Evolutionary conservation across 2,888 invertebrate genomes (phyloP).

Genomic region (Metallyticus violacea): DNA sequence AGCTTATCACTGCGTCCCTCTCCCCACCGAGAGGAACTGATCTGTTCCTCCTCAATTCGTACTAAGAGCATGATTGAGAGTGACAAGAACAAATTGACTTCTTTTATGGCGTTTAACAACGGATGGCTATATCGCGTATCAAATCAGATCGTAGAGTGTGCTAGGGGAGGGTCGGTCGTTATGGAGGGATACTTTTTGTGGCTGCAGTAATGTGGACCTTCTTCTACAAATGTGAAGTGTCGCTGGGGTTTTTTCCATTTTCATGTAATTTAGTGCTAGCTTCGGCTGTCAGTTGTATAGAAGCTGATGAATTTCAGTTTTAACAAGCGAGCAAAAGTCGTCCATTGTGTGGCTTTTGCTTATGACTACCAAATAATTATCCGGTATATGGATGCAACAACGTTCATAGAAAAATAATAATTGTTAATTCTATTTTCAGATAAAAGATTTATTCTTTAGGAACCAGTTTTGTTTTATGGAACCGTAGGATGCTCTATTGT

Average conservation of each 20-base stretch:
- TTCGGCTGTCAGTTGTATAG: too few relatives aligned
- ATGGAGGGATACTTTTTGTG: background rate
- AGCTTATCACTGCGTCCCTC: background rate
- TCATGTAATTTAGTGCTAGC: background rate
- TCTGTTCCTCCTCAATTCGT: background rate
- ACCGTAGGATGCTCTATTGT: too few relatives aligned
- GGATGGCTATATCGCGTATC: background rate
- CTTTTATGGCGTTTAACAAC: constrained; percentile 11
- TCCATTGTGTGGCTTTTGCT: background rate
- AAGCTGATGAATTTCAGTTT: background rate
- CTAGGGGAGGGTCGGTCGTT: background rate
- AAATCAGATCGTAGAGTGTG: background rate
- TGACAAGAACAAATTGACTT: constrained; percentile 30
- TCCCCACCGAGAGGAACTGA: too few relatives aligned
- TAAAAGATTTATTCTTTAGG: too few relatives aligned
- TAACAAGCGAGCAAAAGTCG: background rate
- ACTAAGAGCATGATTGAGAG: constrained; percentile 3
- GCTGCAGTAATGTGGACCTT: background rate
- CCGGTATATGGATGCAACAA: too few relatives aligned
- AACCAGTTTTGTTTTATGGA: too few relatives aligned
- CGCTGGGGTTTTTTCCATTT: background rate
- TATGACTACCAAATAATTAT: too few relatives aligned
- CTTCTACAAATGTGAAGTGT: background rate
- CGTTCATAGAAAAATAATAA: too few relatives aligned
- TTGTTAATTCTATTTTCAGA: too few relatives aligned